Base-by-base conservation (phyloP, 2,888 invertebrate species). In the Pseudococcus viburni region DNA sequence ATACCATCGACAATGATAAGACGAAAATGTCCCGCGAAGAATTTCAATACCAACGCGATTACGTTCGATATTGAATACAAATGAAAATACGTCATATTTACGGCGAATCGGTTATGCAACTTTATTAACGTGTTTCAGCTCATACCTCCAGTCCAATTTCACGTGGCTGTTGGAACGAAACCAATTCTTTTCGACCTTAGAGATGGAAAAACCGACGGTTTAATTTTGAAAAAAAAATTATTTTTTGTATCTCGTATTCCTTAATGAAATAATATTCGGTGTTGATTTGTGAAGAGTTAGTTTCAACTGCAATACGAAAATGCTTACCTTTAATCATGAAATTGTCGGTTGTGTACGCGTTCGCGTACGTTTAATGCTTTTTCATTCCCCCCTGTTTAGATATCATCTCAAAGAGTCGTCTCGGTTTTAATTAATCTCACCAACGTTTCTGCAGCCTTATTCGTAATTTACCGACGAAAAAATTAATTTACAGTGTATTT, bases 101-200 rank as follows among this genome's bases (percentile, higher is more conserved):
- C 33, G 77, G 77, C 77, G 77, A 77, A 77, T 77, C 39, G 77
- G 22, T 39, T 77, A 77, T 77, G 77, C 77, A 77, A 77, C 15
- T 77, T 77, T 77, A 77, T 77, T 77, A 77, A 77, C 77, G 15
- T 22, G 15, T 51, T 51, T 5, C 26, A 33, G 26, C 26, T 33
- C 26, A 33, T 33, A 12, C 46, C 9, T 46, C 51, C 51, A 51
- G 17, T 15, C 4, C 11, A 51, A 51, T 15, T 4, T 0, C 12
- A 51, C 51, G 51, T 15, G 51, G 15, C 12, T 17, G 51, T 46
- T 51, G 0, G 0, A 51, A 51, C 11, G 51, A 51, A 17, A 51
- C 51, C 11, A 51, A 51, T 17, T 17, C 15, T 51, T 46, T 46
- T 33, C 26, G 26, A 33, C 3, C 26, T 33, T 33, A 3, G 26